Conservation (phyloP, 2,113 vertebrate species). For the Pica pica region DNA sequence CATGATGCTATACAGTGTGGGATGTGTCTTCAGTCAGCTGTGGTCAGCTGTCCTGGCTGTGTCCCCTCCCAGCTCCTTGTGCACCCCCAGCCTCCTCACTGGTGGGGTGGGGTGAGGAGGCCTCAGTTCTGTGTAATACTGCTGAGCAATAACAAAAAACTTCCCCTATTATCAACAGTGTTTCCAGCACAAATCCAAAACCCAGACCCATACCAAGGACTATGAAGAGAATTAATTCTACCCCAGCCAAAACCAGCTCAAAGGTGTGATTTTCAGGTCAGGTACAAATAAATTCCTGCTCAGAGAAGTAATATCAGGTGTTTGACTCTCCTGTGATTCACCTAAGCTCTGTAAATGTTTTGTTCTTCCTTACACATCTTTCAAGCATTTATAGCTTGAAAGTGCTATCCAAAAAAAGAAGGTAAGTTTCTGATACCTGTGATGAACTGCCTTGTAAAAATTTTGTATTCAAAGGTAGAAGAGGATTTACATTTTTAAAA, state of each 20-base stretch:
- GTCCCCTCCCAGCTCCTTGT: neutral
- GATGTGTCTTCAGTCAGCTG: neutral
- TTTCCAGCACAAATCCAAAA: neutral
- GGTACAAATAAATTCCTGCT: neutral
- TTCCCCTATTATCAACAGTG: neutral
- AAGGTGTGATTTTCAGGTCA: neutral
- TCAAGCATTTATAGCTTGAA: neutral
- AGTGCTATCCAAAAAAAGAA: neutral
- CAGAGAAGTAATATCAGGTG: neutral
- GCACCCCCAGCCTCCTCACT: neutral
- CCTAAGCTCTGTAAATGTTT: neutral
- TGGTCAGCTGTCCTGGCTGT: neutral
- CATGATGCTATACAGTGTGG: neutral
- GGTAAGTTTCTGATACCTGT: neutral
- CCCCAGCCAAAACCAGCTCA: neutral
- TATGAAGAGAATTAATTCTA: neutral
- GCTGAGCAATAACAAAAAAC: neutral
- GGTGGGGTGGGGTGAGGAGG: neutral
- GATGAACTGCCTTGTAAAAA: neutral
- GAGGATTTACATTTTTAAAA: neutral
- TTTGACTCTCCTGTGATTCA: neutral
- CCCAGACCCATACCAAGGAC: neutral
- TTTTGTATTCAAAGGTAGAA: neutral
- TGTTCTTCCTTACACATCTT: neutral
- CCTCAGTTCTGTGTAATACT: neutral